These are phyloP conservation scores for Drosophila peninsularis DNA, from an alignment of 2,888 invertebrate species.

Conservation along the genomic window DNA sequence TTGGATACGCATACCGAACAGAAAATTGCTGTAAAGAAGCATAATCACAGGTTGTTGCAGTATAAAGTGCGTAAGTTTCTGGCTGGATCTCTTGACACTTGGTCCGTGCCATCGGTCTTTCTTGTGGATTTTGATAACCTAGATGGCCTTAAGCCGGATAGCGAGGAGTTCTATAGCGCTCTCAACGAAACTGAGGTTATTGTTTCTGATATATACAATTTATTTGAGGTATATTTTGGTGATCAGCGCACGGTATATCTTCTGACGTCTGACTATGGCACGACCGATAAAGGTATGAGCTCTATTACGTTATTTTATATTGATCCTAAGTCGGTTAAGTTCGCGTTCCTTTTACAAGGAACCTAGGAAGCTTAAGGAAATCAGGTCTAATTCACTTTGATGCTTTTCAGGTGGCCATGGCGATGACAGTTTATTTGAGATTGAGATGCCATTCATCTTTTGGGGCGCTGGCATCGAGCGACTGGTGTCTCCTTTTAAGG, in stretches of 20 bases:
- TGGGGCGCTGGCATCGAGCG: constrained; percentile 95
- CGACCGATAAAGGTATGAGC: constrained; percentile 95
- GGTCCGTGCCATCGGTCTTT: constrained; percentile 87
- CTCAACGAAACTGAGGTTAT: constrained; percentile 91
- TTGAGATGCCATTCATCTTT: constrained; percentile 94
- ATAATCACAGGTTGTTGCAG: constrained; percentile 86
- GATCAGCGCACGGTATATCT: constrained; percentile 93
- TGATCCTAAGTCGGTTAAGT: no score
- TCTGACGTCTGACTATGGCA: constrained; percentile 98
- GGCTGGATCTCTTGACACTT: constrained; percentile 82
- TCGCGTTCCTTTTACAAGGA: no score
- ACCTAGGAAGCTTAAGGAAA: no score
- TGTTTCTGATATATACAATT: constrained; percentile 88
- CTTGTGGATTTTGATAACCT: constrained; percentile 96
- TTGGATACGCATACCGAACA: constrained; percentile 83
- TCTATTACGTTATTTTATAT: neutral
- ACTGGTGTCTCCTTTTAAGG: constrained; percentile 18
- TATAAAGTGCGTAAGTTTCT: constrained; percentile 89
- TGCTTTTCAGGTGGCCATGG: constrained; percentile 92
- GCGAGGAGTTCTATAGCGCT: constrained; percentile 90
- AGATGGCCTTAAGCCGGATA: constrained; percentile 93
- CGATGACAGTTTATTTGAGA: constrained; percentile 93
- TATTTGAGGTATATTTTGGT: constrained; percentile 90
- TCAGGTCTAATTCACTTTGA: neutral
- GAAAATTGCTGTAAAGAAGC: neutral